phyloP scores from a whole-genome alignment of 2,888 invertebrate species.

The Timandra comae region DNA sequence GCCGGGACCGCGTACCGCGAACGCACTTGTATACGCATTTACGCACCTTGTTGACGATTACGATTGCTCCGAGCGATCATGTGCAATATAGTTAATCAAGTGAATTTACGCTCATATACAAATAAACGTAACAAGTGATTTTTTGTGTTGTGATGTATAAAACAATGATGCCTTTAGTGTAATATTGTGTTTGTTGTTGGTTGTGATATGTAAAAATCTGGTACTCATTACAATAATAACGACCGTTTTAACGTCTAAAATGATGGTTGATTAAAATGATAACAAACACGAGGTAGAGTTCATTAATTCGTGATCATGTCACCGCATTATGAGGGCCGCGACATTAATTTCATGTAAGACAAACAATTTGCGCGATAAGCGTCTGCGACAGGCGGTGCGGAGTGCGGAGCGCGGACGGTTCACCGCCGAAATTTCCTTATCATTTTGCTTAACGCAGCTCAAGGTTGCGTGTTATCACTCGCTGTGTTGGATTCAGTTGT shows the following conservation, averaged over 20 bases:
- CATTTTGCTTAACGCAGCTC: conserved; percentile 53
- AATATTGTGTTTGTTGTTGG: conserved; percentile 2
- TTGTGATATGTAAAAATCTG: conserved; percentile 18
- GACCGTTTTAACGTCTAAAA: no score
- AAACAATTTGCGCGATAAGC: conserved; percentile 57
- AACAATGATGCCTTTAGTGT: conserved; percentile 12
- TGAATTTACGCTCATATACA: neutral
- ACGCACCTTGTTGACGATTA: conserved; percentile 16
- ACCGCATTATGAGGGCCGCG: conserved; percentile 44
- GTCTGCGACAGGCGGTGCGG: conserved; percentile 31
- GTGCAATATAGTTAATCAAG: conserved; percentile 33
- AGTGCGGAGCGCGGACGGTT: conserved; percentile 24
- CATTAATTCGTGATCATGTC: conserved; percentile 53
- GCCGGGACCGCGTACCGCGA: conserved; percentile 44
- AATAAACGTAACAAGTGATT: conserved; percentile 10
- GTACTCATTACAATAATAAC: no score
- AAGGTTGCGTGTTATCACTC: conserved; percentile 67
- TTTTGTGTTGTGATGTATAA: neutral
- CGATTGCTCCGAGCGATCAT: conserved; percentile 34
- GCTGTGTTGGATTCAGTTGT: conserved; percentile 54
- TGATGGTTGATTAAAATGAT: no score
- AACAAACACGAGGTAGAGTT: conserved; percentile 29
- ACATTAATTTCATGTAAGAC: conserved; percentile 65
- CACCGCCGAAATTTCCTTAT: conserved; percentile 67
- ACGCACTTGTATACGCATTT: conserved; percentile 20